Conservation (phyloP, 2,113 vertebrate species). For the Rhagologus leucostigma region DNA sequence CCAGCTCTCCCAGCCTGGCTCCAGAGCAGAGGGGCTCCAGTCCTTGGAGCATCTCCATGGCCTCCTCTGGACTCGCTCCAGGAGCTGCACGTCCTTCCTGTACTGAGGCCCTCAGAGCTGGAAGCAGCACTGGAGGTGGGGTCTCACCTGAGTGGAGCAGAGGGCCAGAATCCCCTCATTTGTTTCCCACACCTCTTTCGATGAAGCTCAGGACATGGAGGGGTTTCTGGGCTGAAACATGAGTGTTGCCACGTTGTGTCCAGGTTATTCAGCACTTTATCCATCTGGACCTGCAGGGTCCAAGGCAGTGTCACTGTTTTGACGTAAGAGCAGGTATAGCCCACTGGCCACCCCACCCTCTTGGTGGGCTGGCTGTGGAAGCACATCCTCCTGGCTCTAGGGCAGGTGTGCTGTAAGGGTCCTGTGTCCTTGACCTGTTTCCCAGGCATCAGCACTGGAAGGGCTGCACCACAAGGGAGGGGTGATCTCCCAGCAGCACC, state of each 20-base stretch:
- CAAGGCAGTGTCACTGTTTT: neutral
- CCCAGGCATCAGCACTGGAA: neutral
- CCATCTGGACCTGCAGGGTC: neutral
- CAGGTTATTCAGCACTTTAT: neutral
- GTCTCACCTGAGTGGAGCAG: neutral
- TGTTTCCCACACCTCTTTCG: neutral
- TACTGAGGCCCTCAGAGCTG: neutral
- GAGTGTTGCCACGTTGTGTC: neutral
- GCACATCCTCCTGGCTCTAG: neutral
- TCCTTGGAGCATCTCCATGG: neutral
- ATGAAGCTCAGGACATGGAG: neutral
- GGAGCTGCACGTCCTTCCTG: neutral
- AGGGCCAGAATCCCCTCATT: neutral
- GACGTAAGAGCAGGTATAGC: neutral
- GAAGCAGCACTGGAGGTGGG: neutral
- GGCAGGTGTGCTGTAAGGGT: neutral
- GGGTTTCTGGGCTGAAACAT: neutral
- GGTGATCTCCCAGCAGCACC: neutral
- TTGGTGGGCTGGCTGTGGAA: neutral
- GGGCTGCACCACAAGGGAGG: neutral
- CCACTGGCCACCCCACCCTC: fast-evolving
- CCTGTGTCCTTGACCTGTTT: neutral
- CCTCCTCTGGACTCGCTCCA: neutral
- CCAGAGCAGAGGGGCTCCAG: neutral
- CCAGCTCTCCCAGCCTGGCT: neutral